Base-by-base conservation (phyloP, 1,140 invertebrate genomes). In the Nebria ingens region DNA sequence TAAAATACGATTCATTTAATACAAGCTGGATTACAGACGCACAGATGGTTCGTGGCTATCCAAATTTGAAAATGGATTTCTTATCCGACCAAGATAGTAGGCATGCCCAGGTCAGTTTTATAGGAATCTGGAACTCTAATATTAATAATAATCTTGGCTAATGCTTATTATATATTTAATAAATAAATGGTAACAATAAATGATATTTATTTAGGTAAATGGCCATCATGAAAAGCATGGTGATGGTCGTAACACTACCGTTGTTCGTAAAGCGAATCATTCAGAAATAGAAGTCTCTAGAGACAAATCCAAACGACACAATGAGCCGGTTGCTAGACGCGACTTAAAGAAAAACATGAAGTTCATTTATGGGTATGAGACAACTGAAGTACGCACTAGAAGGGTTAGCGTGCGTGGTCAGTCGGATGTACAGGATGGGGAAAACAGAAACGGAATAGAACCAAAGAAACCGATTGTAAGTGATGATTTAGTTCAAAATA, bases 1-100 rank as follows among this genome's bases (percentile, higher is more conserved):
- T 76, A 49, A 70, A 76, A 59, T 79, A 74, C 65, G 75, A 76
- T 64, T 75, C 73, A 62, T 71, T 76, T 29, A 75, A 73, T 64
- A 74, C 73, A 58, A 75, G 71, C 54, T 79, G 78, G 79, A 73
- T 79, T 49, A 63, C 65, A 11, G 67, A 69, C 53, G 61, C 63
- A 52, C 69, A 71, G 58, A 69, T 71, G 66, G 62, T 69, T 25
- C 22, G 52, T 3, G 69, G 69, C 6, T 71, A 71, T 59, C 69
- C 69, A 4, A 71, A 64, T 57, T 58, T 67, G 15, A 61, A 65
- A 51, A 55, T 59, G n/a, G 65, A 69, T 56, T 53, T 34, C 34
- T 13, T 53, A n/a, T 69, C 68, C 1, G 67, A 70, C 53, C 66
- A 69, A 56, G 66, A 69, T 56, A 71, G 68, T 58, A 56, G 68